Percentiles rank a stretch among this genome's conserved stretches.
These are phyloP conservation scores for Pectinophora gossypiella DNA, from an alignment of 1,140 invertebrate species.

Conservation along the genomic window DNA sequence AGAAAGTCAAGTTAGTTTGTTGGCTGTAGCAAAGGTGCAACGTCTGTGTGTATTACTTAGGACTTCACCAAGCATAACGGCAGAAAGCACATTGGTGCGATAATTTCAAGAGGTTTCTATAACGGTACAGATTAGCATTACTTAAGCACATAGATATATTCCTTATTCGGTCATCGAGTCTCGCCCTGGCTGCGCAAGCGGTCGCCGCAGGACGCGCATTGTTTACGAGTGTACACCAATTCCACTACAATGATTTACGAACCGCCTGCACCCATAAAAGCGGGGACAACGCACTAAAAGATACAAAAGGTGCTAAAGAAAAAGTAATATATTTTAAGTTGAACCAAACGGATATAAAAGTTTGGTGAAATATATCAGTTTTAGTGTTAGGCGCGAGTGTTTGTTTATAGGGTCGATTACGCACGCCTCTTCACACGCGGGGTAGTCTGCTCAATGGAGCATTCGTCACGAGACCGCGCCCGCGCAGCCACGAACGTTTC, in stretches of 20 bases:
- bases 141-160: no score
- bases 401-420: slow-evolving; percentile 64
- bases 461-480: slow-evolving; percentile 45
- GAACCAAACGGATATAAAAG: slow-evolving; percentile 68
- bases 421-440: slow-evolving; percentile 45
- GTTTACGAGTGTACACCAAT: slow-evolving; percentile 65
- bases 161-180: no score
- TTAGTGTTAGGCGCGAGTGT: slow-evolving; percentile 58
- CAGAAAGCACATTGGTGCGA: no score
- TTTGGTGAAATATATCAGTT: slow-evolving; percentile 71
- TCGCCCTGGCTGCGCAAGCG: neutral
- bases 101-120: no score
- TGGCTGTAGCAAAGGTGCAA: no score
- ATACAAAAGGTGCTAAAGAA: slow-evolving; percentile 75
- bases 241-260: slow-evolving; percentile 73
- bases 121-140: no score
- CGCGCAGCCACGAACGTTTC: no score
- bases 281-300: slow-evolving; percentile 68
- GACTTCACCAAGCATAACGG: no score
- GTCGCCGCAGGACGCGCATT: slow-evolving; percentile 50
- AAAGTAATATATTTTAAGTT: slow-evolving; percentile 72
- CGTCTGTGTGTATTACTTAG: no score
- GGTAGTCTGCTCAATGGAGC: slow-evolving; percentile 29
- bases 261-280: slow-evolving; percentile 64
- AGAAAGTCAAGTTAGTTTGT: no score